Percentiles rank a stretch among this genome's conserved stretches.
Conservation (phyloP, 1,140 invertebrate species). For the Cotesia vestalis region DNA sequence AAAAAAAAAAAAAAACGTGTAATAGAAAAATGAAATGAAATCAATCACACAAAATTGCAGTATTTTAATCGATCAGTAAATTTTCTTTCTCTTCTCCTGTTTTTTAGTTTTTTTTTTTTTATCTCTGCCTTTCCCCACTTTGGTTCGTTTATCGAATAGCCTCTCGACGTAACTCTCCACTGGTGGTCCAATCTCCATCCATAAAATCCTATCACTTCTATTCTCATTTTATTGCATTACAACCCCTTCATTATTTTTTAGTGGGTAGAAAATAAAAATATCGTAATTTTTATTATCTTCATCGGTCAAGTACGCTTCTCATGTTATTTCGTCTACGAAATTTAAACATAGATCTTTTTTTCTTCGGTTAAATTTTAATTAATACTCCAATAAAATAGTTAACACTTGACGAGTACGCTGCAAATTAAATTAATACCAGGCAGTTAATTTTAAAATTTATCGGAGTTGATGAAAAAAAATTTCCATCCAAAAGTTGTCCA, state of each 20-base stretch:
- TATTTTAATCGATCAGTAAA: not conserved
- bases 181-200: conserved; percentile 4
- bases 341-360: too few relatives aligned
- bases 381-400: too few relatives aligned
- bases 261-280: not conserved
- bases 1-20: not conserved
- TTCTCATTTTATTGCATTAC: not conserved
- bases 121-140: not conserved
- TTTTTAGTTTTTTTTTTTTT: not conserved
- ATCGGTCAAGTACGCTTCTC: too few relatives aligned
- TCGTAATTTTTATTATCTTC: too few relatives aligned
- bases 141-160: conserved; percentile 5
- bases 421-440: too few relatives aligned
- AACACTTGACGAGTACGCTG: too few relatives aligned
- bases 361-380: too few relatives aligned
- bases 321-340: too few relatives aligned
- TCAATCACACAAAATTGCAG: conserved; percentile 1
- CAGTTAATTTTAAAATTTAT: too few relatives aligned
- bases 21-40: not conserved
- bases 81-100: not conserved
- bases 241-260: not conserved
- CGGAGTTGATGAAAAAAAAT: too few relatives aligned
- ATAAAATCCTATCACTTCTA: conserved; percentile 4
- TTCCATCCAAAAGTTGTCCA: too few relatives aligned
- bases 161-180: conserved; percentile 5